Evolutionary conservation across 2,113 vertebrate genomes (phyloP), one percentile per base, ranked within the genome.

Genomic region (Rhabdornis inornatus): DNA sequence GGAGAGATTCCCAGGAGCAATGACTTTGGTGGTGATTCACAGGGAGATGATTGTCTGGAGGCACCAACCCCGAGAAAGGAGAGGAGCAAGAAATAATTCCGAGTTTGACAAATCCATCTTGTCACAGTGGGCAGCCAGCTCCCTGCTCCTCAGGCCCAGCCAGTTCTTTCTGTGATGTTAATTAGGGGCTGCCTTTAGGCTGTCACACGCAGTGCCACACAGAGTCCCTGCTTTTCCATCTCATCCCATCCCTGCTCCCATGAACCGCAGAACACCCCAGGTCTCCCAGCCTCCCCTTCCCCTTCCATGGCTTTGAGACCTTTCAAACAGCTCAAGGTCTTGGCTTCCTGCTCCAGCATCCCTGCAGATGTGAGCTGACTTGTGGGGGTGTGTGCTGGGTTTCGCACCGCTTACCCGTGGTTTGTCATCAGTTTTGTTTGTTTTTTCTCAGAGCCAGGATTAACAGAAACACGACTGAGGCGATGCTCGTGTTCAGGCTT

Each of bases 241-340:
- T 78, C 50, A 13, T 14, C 33, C 64, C 22, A 0, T 5, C n/a
- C 57, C 40, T 69, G 20, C 10, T 39, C 3, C 50, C 7, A 0
- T 3, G 35, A 45, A 2, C 25, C n/a, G 7, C 19, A 14, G 31
- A 22, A 7, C 15, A 11, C 11, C 59, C 16, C 28, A 4, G 15
- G 1, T 13, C 7, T 40, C 40, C 13, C 39, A 17, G 19, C 2
- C 16, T 40, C 28, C 40, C 47, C 14, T 42, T 47, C 47, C 14
- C n/a, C 31, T 52, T 1, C 7, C 12, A 1, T 2, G 30, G 13
- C 2, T 40, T 12, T 57, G 57, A 31, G 77, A 37, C 12, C 10
- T 70, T 17, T 55, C 55, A 7, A 37, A 23, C 13, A 63, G 28
- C 11, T 37, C 81, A 4, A 42, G 5, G 21, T 3, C 22, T 23